phyloP scores from a whole-genome alignment of 2,113 vertebrate species.

The Melanerpes aurifrons region DNA sequence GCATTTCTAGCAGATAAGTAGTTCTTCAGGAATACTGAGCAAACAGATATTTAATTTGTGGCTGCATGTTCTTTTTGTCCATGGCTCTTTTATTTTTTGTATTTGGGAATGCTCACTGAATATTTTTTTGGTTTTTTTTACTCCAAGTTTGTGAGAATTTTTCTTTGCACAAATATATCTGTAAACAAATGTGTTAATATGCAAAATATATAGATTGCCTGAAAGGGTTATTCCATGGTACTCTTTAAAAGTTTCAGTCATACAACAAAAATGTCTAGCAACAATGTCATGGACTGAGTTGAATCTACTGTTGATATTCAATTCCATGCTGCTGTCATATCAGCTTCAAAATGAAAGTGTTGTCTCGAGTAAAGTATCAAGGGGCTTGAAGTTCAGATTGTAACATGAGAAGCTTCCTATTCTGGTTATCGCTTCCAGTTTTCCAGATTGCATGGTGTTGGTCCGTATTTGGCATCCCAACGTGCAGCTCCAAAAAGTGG shows the following conservation, averaged over 20 bases:
- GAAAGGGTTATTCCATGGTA: neutral
- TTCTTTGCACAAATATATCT: neutral
- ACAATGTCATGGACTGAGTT: too few relatives aligned
- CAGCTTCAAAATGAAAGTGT: too few relatives aligned
- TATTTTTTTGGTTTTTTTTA: neutral
- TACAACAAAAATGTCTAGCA: neutral
- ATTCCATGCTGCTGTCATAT: too few relatives aligned
- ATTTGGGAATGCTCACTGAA: neutral
- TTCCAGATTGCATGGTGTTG: too few relatives aligned
- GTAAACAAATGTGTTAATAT: neutral
- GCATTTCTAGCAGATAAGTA: neutral
- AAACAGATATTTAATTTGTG: neutral
- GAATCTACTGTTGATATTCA: too few relatives aligned
- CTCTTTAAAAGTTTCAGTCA: neutral
- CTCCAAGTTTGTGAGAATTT: neutral
- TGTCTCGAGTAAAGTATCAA: too few relatives aligned
- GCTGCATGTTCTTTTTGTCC: neutral
- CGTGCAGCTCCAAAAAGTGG: too few relatives aligned
- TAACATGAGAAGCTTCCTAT: too few relatives aligned
- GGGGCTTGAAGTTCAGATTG: too few relatives aligned
- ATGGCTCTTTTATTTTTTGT: neutral
- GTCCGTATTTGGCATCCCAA: too few relatives aligned
- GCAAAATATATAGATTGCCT: neutral
- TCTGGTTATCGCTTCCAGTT: too few relatives aligned
- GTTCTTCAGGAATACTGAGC: neutral